These are phyloP conservation scores for Pandion haliaetus DNA, from an alignment of 2,113 vertebrate genomes.

Conservation along the genomic window DNA sequence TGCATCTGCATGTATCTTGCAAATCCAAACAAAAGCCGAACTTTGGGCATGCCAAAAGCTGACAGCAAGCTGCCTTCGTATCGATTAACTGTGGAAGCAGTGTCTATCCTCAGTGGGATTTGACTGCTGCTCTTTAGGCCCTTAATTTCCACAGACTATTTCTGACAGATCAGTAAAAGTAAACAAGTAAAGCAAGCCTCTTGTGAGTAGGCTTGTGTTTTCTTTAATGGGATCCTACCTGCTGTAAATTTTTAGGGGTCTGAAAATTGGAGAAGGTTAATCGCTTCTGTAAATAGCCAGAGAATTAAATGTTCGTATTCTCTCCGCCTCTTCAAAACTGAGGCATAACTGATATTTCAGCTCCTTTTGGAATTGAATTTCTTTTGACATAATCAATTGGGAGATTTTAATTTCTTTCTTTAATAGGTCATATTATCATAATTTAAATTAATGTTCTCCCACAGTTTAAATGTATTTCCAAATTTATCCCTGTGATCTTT, in stretches of 20 bases:
- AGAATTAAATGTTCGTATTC: background rate
- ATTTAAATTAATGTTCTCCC: constrained; percentile 22
- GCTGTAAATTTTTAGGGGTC: background rate
- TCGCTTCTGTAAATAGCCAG: background rate
- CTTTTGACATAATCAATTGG: background rate
- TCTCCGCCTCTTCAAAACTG: background rate
- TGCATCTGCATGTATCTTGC: background rate
- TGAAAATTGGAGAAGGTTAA: background rate
- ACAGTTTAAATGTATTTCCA: constrained; percentile 15
- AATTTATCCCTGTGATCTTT: constrained; percentile 26
- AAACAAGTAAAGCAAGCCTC: background rate
- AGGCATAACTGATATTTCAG: background rate
- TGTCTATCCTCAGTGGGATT: background rate
- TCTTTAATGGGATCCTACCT: background rate
- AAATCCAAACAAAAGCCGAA: background rate
- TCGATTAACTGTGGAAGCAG: background rate
- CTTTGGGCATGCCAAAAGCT: background rate
- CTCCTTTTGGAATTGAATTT: background rate
- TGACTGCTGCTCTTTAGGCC: background rate
- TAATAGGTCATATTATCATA: constrained; percentile 58
- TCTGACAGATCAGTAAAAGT: background rate
- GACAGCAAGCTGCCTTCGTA: background rate
- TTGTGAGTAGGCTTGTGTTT: background rate
- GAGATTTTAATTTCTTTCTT: constrained; percentile 34
- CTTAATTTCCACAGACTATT: background rate